Conservation (phyloP, 1,140 invertebrate species). For the Trichonephila inaurata region DNA sequence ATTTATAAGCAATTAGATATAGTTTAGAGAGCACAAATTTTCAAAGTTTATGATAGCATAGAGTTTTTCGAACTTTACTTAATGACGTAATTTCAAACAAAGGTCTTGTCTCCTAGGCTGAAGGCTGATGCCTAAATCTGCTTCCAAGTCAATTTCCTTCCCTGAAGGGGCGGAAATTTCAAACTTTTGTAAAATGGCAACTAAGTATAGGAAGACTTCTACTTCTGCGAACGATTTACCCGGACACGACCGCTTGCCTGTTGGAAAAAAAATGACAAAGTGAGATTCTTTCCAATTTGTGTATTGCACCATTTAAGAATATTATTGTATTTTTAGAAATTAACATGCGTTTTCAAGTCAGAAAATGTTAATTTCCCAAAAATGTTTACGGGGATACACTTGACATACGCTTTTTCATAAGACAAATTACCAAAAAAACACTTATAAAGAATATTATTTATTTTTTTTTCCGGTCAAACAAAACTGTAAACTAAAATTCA, state of each 20-base stretch:
- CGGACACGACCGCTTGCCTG: conserved; percentile 60
- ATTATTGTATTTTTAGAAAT: background rate
- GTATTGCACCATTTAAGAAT: background rate
- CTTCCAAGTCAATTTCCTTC: conserved; percentile 27
- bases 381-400: background rate
- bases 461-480: no score
- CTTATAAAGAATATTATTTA: no score
- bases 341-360: background rate
- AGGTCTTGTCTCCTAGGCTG: conserved; percentile 54
- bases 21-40: no score
- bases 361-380: background rate
- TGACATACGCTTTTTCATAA: background rate
- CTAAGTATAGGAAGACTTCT: conserved; percentile 50
- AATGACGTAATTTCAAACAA: background rate
- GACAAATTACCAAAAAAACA: no score
- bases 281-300: background rate
- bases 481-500: no score
- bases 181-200: conserved; percentile 44
- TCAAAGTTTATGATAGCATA: no score
- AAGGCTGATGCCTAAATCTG: background rate
- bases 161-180: conserved; percentile 2
- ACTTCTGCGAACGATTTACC: conserved; percentile 44
- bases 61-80: background rate
- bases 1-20: no score
- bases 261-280: background rate